These are phyloP conservation scores for Sylvicola cinctus DNA, from an alignment of 2,888 invertebrate species.

Conservation along the genomic window DNA sequence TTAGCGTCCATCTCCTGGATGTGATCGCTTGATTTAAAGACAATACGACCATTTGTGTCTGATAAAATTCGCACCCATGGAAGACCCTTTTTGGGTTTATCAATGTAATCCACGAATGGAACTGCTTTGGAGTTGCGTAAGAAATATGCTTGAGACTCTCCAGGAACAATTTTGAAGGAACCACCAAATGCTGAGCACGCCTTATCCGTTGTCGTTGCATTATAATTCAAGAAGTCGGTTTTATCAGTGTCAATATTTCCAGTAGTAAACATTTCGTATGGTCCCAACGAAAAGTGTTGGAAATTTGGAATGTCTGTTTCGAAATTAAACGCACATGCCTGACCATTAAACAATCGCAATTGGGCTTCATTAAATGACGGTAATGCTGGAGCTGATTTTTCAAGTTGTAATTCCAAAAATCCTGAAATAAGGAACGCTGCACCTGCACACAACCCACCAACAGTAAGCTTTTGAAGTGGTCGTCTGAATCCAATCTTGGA, in stretches of 20 bases:
- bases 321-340: conserved; percentile 27
- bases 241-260: conserved; percentile 19
- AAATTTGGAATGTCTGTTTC: conserved; percentile 5
- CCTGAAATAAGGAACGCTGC: conserved; percentile 48
- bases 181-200: conserved; percentile 12
- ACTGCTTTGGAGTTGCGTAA: conserved; percentile 8
- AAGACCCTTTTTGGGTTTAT: conserved; percentile 16
- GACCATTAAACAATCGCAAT: conserved; percentile 48
- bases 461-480: conserved; percentile 69
- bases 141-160: conserved; percentile 18
- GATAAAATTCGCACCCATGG: conserved; percentile 20
- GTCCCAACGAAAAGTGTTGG: conserved; percentile 14
- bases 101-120: conserved; percentile 16
- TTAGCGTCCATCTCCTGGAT: conserved; percentile 3
- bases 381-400: conserved; percentile 40
- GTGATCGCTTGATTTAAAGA: conserved; percentile 1
- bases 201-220: conserved; percentile 12
- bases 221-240: conserved; percentile 19
- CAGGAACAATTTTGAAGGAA: conserved; percentile 12
- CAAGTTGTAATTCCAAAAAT: conserved; percentile 58
- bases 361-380: conserved; percentile 38
- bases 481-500: conserved; percentile 43
- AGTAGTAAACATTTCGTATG: conserved; percentile 27
- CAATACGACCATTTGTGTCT: conserved; percentile 13
- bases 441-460: conserved; percentile 72